Evolutionary conservation across 2,113 vertebrate genomes (phyloP).

Genomic region (Alligator mississippiensis): DNA sequence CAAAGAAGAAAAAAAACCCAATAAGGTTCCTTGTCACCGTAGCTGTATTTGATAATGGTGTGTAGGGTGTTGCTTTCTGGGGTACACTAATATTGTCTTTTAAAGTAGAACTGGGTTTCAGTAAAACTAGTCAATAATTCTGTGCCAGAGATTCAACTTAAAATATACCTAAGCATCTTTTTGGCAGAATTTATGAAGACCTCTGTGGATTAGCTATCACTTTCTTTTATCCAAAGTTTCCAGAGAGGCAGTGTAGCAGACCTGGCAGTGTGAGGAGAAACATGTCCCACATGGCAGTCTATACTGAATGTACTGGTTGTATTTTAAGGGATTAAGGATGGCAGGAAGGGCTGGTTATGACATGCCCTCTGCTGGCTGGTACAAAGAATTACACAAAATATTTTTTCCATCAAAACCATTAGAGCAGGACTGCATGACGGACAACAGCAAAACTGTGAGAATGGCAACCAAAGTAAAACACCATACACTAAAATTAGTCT

Average conservation of each 20-base stretch:
- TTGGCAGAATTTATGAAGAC: not conserved
- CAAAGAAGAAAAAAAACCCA: too few species aligned
- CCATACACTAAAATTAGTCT: not conserved
- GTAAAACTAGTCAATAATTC: not conserved
- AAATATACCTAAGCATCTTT: not conserved
- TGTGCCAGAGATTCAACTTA: not conserved
- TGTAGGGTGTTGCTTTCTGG: not conserved
- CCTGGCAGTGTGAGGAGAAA: not conserved
- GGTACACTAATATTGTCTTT: not conserved
- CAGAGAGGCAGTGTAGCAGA: not conserved
- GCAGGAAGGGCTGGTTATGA: not conserved
- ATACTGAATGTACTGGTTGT: not conserved
- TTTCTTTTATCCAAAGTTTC: not conserved
- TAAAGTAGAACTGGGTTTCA: not conserved
- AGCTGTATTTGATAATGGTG: not conserved
- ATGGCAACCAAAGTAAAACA: not conserved
- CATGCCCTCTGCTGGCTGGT: constrained; percentile 14
- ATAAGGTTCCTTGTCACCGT: not conserved
- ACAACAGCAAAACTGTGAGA: not conserved
- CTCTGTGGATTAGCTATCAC: not conserved
- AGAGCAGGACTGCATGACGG: not conserved
- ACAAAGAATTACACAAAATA: not conserved
- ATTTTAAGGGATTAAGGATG: not conserved
- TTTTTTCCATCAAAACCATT: not conserved
- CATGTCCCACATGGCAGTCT: not conserved